These are phyloP conservation scores for Falco naumanni DNA, from an alignment of 2,797 vertebrate genomes.

Conservation along the genomic window DNA sequence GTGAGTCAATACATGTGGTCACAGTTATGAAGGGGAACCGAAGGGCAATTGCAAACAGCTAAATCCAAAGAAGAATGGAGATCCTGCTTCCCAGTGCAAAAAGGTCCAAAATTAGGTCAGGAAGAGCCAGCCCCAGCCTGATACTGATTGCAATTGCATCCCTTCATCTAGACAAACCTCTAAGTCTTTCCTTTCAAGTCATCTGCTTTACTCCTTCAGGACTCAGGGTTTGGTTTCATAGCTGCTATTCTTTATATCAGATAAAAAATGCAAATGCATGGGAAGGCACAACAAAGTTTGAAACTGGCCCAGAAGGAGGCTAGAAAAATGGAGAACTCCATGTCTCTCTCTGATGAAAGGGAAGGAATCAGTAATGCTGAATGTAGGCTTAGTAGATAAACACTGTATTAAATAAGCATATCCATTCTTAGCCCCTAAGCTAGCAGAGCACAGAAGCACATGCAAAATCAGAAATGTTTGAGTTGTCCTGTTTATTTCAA, in stretches of 20 bases:
- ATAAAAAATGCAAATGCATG: conserved; percentile 45
- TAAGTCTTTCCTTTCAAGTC: conserved; percentile 18
- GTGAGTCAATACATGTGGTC: neutral
- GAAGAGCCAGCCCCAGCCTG: neutral
- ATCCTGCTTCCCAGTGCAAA: neutral
- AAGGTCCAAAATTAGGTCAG: neutral
- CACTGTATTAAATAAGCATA: conserved; percentile 41
- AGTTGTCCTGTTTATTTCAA: conserved; percentile 43
- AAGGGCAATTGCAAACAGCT: neutral
- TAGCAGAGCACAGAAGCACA: conserved; percentile 20
- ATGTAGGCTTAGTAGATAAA: conserved; percentile 55
- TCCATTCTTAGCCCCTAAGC: conserved; percentile 54
- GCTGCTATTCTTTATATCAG: conserved; percentile 29
- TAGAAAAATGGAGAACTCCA: conserved; percentile 17
- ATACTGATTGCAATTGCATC: accelerated
- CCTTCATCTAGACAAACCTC: conserved; percentile 10
- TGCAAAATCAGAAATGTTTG: conserved; percentile 25
- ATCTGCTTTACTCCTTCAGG: neutral
- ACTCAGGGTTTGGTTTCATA: neutral
- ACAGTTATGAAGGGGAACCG: neutral
- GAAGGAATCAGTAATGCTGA: conserved; percentile 48
- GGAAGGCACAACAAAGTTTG: conserved; percentile 30
- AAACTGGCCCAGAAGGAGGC: conserved; percentile 34
- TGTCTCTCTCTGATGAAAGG: conserved; percentile 42
- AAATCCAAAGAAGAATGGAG: neutral